Evolutionary conservation across 2,113 vertebrate species (phyloP).

Genomic region (Hippocampus mohnikei): DNA sequence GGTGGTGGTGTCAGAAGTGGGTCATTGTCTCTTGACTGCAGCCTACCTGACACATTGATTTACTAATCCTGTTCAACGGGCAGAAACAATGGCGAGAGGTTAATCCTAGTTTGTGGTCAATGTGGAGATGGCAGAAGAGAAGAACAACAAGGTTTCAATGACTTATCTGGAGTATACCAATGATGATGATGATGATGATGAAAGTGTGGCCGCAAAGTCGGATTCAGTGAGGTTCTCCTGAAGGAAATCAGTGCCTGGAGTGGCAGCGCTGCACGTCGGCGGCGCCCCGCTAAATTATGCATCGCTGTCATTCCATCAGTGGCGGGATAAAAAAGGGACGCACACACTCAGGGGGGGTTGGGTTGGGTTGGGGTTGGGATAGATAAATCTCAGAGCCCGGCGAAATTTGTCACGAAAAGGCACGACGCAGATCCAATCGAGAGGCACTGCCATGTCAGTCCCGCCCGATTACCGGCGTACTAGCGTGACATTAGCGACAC

Average conservation of each 20-base stretch:
- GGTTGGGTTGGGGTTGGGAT: too few species aligned
- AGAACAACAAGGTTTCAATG: constrained; percentile 33
- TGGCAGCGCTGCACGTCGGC: constrained; percentile 50
- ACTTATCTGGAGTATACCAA: constrained; percentile 1
- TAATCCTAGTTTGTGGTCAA: constrained; percentile 70
- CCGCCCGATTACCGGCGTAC: constrained; percentile 39
- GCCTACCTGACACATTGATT: constrained; percentile 80
- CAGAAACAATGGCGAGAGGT: constrained; percentile 76
- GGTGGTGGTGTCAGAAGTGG: constrained; percentile 72
- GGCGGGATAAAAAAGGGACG: constrained; percentile 63
- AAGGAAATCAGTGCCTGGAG: constrained; percentile 41
- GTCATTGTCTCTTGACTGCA: constrained; percentile 77
- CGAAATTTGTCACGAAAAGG: constrained; percentile 54
- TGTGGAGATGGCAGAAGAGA: constrained; percentile 41
- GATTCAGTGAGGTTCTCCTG: constrained; percentile 24
- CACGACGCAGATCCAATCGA: constrained; percentile 46
- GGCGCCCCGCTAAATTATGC: constrained; percentile 69
- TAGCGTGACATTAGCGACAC: not conserved
- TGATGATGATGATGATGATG: not conserved
- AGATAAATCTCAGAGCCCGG: constrained; percentile 60
- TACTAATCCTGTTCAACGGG: constrained; percentile 77
- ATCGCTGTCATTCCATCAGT: constrained; percentile 71
- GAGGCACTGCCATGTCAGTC: constrained; percentile 52
- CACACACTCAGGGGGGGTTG: constrained; percentile 55
- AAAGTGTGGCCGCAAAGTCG: constrained; percentile 7